Base-by-base conservation (phyloP, 2,113 vertebrate genomes). In the Grantiella picta region DNA sequence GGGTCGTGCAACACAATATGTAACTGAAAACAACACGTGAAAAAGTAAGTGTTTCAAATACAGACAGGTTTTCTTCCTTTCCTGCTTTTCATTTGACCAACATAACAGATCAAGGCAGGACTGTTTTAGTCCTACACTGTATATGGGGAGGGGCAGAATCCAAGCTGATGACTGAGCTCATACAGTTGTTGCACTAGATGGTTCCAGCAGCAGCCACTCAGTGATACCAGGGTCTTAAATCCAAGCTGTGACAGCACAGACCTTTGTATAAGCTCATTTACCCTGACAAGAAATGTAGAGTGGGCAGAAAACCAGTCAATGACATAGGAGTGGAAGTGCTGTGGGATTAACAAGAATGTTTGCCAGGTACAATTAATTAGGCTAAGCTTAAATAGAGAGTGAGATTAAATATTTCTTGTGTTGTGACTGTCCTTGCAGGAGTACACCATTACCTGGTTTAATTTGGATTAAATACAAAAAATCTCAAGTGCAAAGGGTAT, bases 81-180 rank as follows among this genome's bases (percentile, higher is more conserved):
- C n/a, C 40, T 76, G 53, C 31, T 88, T 89, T 86, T 63, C 33
- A 42, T 92, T 92, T 93, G 85, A 90, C 89, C 81, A 72, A 73
- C 38, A n/a, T 54, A 77, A 69, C 38, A 82, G 73, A 90, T 54
- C 7, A 21, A 82, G 66, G 29, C 70, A 82, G 36, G 40, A 60
- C 66, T 24, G 15, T 59, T 59, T 87, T 77, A 72, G n/a, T 69
- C n/a, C 28, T 36, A 19, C 4, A 4, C n/a, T 69, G 11, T 22
- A 5, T 23, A 5, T 15, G 9, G 25, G 15, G 11, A 4, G 33
- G 22, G 16, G 5, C 12, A 21, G 18, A 85, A 64, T 72, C 72
- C 38, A 35, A 94, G 53, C 12, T 89, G 35, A 85, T 84, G 57
- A 71, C 25, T 82, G 79, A 57, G 12, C 35, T 92, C 19, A 1